Conservation (phyloP, 23 tunicate genomes). For the Halocynthia roretzi region DNA sequence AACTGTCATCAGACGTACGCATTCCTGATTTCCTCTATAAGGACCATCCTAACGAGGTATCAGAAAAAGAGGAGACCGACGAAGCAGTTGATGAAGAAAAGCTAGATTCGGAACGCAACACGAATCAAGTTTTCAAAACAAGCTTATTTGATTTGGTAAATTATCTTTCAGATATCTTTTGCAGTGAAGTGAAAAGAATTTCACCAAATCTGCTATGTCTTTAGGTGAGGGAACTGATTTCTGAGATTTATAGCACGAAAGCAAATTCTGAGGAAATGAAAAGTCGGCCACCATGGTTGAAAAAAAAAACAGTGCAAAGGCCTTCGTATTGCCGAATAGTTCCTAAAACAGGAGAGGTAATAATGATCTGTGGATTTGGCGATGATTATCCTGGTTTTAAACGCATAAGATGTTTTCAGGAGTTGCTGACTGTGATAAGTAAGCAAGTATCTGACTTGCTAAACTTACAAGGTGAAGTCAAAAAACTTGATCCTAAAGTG, state of each 20-base stretch:
- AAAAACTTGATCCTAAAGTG: conserved; percentile 5
- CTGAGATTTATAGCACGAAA: conserved; percentile 22
- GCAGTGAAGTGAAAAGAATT: not conserved
- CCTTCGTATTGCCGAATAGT: conserved; percentile 25
- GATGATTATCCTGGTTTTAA: no score
- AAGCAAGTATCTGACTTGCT: conserved; percentile 34
- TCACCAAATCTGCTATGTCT: not conserved
- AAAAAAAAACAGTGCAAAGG: conserved; percentile 10
- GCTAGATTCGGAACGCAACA: conserved; percentile 7
- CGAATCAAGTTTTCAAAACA: conserved; percentile 25
- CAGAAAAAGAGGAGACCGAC: conserved; percentile 8
- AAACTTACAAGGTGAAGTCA: conserved; percentile 16
- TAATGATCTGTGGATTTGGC: not conserved
- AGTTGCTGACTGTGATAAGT: conserved; percentile 11
- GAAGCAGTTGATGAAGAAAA: conserved; percentile 1
- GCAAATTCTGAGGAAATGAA: not conserved
- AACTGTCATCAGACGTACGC: conserved; percentile 1
- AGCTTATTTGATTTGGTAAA: conserved; percentile 41
- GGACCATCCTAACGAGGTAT: not conserved
- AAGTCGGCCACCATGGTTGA: conserved; percentile 26
- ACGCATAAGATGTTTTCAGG: conserved; percentile 26
- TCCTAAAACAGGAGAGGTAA: conserved; percentile 50
- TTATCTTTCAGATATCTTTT: not conserved
- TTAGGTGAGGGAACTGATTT: conserved; percentile 42
- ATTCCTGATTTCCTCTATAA: conserved; percentile 8